These are phyloP conservation scores for Andrena flavipes DNA, from an alignment of 2,888 invertebrate species.

Conservation along the genomic window DNA sequence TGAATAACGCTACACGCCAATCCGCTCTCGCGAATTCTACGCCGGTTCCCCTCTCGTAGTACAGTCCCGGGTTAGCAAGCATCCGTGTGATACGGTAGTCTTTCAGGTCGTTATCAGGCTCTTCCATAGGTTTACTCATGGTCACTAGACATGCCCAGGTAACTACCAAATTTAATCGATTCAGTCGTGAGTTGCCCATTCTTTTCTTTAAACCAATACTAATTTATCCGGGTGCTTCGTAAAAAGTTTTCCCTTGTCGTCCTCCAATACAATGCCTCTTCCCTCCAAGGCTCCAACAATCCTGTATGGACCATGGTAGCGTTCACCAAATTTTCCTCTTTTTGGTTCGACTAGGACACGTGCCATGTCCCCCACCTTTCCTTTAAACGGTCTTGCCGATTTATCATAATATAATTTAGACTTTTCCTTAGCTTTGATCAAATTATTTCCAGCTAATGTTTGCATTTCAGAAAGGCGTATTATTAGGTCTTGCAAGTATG, in stretches of 20 bases:
- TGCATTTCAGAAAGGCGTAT: too few species aligned
- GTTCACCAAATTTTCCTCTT: slow-evolving; percentile 2
- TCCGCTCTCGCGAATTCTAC: background rate
- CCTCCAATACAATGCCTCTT: background rate
- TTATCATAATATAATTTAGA: too few species aligned
- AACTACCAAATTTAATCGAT: background rate
- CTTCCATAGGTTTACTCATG: background rate
- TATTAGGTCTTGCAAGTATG: background rate
- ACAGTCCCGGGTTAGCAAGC: background rate
- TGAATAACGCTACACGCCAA: background rate
- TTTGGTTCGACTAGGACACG: background rate
- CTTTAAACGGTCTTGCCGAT: too few species aligned
- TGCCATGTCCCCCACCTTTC: too few species aligned
- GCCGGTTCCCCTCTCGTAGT: background rate
- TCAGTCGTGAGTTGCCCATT: background rate
- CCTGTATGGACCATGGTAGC: slow-evolving; percentile 1
- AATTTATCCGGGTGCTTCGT: background rate
- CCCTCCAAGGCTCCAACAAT: background rate
- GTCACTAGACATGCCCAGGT: background rate
- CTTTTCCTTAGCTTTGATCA: too few species aligned
- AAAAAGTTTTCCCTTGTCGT: background rate
- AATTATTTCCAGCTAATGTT: too few species aligned
- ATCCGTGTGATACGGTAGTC: background rate
- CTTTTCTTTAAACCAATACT: background rate
- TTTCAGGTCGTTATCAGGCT: background rate